A percentile compares a stretch with the other conserved stretches of the same genome.
These are phyloP conservation scores for Pterostichus niger DNA, from an alignment of 2,888 invertebrate species.

Conservation along the genomic window DNA sequence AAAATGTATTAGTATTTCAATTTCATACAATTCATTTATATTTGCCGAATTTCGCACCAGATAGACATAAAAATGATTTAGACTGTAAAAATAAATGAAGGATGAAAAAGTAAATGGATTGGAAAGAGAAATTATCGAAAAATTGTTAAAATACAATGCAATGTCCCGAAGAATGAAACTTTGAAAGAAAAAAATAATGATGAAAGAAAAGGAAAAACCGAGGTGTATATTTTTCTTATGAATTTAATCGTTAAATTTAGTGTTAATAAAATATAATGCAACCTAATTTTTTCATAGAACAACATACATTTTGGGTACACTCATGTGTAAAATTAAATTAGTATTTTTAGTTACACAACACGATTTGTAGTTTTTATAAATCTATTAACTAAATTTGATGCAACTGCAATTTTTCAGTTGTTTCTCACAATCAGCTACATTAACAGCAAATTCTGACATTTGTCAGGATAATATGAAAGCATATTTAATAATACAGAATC, in stretches of 20 bases:
- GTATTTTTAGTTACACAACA: no score
- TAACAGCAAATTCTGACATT: no score
- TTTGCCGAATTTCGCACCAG: not conserved
- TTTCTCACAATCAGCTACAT: no score
- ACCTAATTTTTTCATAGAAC: not conserved
- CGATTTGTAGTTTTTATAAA: no score
- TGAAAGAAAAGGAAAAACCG: not conserved
- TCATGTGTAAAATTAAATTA: no score
- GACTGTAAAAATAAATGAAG: conserved; percentile 2
- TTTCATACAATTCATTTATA: conserved; percentile 14
- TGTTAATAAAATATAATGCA: not conserved
- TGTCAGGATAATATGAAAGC: no score
- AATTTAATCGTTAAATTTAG: not conserved
- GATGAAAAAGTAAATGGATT: conserved; percentile 31
- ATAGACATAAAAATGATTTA: conserved; percentile 18
- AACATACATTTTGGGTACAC: not conserved
- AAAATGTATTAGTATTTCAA: not conserved
- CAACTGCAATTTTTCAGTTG: no score
- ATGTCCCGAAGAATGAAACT: not conserved
- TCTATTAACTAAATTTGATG: no score
- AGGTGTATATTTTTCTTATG: not conserved
- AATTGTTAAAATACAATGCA: conserved; percentile 30
- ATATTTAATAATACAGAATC: no score
- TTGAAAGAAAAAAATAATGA: conserved; percentile 13
- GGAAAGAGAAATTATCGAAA: not conserved